Percentiles rank a stretch among this genome's conserved stretches.
Evolutionary conservation across 2,113 vertebrate genomes (phyloP).

Genomic region (Oryzias curvinotus): DNA sequence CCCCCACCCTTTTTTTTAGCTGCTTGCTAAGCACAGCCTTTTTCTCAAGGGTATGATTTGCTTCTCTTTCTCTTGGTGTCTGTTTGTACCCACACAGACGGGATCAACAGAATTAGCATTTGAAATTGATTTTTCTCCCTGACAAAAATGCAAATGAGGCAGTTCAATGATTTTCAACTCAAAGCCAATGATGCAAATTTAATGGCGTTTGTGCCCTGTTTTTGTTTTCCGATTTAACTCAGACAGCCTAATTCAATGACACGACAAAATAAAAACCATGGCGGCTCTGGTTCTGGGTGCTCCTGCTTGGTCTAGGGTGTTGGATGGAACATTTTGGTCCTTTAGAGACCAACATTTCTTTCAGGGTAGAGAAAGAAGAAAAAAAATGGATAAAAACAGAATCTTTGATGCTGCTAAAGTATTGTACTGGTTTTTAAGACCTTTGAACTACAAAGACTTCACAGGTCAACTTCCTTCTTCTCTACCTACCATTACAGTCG

Average conservation of each 20-base stretch:
- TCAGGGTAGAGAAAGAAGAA: no score
- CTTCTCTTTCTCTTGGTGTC: constrained; percentile 43
- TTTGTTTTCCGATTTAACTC: constrained; percentile 16
- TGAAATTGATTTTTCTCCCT: constrained; percentile 56
- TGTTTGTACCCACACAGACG: constrained; percentile 49
- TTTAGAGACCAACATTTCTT: no score
- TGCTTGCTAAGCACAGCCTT: constrained; percentile 48
- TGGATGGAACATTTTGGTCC: background rate
- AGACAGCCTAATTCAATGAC: constrained; percentile 15
- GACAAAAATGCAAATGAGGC: constrained; percentile 51
- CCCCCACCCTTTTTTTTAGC: constrained; percentile 10
- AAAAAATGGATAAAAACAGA: no score
- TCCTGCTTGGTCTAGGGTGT: background rate
- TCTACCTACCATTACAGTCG: no score
- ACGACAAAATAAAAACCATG: background rate
- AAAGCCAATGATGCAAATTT: constrained; percentile 44
- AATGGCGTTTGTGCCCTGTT: constrained; percentile 29
- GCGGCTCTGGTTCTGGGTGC: background rate
- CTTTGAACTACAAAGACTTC: no score
- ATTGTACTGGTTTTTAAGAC: no score
- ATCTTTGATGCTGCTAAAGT: no score
- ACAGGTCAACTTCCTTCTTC: no score
- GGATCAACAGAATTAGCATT: constrained; percentile 57
- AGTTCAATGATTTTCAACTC: constrained; percentile 49
- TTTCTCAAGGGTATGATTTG: constrained; percentile 52